These are phyloP conservation scores for Apteryx owenii DNA, from an alignment of 2,113 vertebrate genomes.

Conservation along the genomic window DNA sequence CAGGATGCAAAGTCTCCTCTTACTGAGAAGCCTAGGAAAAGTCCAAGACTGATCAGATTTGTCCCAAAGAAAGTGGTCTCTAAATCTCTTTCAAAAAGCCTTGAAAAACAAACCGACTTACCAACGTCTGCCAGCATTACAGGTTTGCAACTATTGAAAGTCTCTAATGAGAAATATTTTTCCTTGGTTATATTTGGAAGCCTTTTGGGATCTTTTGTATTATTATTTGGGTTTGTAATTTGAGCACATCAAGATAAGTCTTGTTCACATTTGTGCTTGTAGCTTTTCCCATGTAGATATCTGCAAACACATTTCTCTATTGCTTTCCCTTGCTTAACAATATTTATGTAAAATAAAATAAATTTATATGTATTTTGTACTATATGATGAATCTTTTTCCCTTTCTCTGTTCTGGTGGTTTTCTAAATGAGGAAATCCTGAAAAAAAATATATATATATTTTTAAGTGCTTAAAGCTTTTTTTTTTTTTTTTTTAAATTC, in stretches of 20 bases:
- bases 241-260: not conserved
- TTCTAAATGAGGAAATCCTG: not conserved
- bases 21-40: not conserved
- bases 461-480: too few species aligned
- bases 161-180: not conserved
- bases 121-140: not conserved
- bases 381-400: rapidly evolving
- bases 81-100: not conserved
- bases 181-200: not conserved
- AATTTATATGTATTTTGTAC: not conserved
- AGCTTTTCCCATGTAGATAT: not conserved
- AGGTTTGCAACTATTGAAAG: not conserved
- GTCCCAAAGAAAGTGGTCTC: not conserved
- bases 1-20: not conserved
- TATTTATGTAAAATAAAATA: not conserved
- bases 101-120: not conserved
- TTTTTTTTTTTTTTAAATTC: not conserved
- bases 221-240: not conserved
- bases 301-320: not conserved
- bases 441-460: too few species aligned
- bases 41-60: not conserved
- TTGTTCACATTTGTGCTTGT: not conserved
- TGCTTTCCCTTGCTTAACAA: not conserved
- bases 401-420: not conserved
- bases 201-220: not conserved